Evolutionary conservation across 2,797 vertebrate genomes (phyloP), one percentile per base, ranked within the genome.

Genomic region (Antennarius maculatus): DNA sequence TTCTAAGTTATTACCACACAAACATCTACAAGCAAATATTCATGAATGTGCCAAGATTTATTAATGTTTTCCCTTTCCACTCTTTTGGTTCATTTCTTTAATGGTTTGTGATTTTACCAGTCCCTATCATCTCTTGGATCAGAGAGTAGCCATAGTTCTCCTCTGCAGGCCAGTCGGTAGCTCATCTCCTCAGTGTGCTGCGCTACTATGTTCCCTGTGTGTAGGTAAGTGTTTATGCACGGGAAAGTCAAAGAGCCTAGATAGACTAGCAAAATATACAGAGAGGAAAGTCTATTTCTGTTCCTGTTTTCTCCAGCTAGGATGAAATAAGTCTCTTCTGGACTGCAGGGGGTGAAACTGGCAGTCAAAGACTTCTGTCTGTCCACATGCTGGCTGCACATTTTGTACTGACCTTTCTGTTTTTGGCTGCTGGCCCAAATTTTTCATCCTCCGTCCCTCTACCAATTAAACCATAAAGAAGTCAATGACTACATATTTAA

Each of bases 391-490:
- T 61, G 75, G 79, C 75, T 78, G 80, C 79, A 86, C 79, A 80
- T 81, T 80, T 75, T 81, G 81, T 84, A 66, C 86, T 65, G 76
- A 85, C 80, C 82, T 83, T 79, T 78, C 57, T 23, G 53, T 45
- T 64, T 75, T 53, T 76, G 81, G 83, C 59, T 10, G 29, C 59
- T 69, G 47, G 65, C 68, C 77, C 49, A 49, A 43, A 23, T 76
- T 72, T 43, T 69, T 60, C 61, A 52, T 61, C 67, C 23, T 55
- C 41, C 18, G 37, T 52, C 61, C 71, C 43, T 34, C 41, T 39
- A 50, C 52, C 49, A 37, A 29, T 65, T 52, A 63, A 74, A 69
- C 34, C 47, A 42, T 47, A 11, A 69, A 79, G 31, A 76, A 61
- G 53, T 65, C 66, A 71, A 31, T 46, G 69, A 65, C 64, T 15